A percentile compares a stretch with the other conserved stretches of the same genome.
Conservation (phyloP, 2,797 vertebrate species). For the Phrynocephalus vlangalii region DNA sequence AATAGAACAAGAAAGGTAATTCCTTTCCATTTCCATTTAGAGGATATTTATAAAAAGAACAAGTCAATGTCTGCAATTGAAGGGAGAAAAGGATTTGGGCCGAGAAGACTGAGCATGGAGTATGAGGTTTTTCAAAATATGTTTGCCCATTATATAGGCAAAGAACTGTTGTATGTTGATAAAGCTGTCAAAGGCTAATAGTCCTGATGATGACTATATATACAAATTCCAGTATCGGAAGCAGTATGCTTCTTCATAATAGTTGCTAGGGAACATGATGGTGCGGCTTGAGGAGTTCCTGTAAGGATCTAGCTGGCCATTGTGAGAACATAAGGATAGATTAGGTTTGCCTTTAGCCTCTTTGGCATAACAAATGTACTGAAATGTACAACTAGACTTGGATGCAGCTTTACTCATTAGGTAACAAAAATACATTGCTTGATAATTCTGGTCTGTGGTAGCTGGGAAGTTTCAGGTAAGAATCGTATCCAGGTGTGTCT, state of each 20-base stretch:
- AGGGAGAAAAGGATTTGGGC: neutral
- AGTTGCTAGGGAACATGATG: no score
- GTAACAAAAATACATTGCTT: neutral
- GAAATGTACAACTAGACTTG: no score
- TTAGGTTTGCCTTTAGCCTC: neutral
- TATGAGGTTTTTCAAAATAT: neutral
- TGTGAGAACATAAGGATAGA: neutral
- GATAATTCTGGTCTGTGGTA: neutral
- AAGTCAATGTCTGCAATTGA: no score
- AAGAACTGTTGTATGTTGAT: neutral
- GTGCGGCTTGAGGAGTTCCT: neutral
- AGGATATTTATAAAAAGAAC: no score
- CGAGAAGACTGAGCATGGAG: neutral
- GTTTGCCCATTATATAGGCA: neutral
- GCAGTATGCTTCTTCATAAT: no score
- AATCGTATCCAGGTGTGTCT: no score
- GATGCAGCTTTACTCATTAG: neutral
- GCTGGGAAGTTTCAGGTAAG: neutral
- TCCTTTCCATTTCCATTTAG: no score
- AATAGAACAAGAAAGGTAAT: no score
- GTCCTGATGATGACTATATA: no score
- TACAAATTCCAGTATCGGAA: no score
- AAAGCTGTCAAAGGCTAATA: neutral
- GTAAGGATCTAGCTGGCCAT: neutral
- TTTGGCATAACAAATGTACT: no score